Evolutionary conservation across 2,888 invertebrate species (phyloP).

Genomic region (Nymphalis polychloros): DNA sequence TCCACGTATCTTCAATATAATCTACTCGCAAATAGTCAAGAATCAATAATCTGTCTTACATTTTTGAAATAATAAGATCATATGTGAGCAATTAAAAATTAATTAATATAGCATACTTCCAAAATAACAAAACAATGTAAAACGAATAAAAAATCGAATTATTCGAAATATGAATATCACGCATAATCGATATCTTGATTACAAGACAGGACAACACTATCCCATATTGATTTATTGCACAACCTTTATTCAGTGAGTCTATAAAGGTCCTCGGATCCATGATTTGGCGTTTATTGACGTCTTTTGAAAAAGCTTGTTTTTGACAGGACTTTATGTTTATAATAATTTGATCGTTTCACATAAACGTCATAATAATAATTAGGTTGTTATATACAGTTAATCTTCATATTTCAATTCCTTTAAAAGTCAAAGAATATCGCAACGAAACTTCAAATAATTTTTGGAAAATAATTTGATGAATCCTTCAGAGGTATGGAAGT

Average conservation of each 20-base stretch:
- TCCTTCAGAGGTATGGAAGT: no score
- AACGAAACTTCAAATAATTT: neutral
- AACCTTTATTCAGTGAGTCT: constrained; percentile 26
- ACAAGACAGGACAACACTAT: constrained; percentile 17
- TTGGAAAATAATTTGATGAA: no score
- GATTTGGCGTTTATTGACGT: constrained; percentile 24
- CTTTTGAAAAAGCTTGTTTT: constrained; percentile 28
- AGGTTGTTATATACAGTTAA: neutral
- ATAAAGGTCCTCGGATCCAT: constrained; percentile 22
- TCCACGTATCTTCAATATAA: no score
- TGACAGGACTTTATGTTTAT: constrained; percentile 20
- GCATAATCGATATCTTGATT: constrained; percentile 17
- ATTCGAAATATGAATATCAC: no score
- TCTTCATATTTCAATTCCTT: neutral
- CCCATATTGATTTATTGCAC: constrained; percentile 30
- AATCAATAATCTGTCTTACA: no score
- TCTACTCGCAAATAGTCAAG: no score
- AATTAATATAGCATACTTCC: neutral
- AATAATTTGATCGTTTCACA: constrained; percentile 5
- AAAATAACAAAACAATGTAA: neutral
- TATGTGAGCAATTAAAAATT: no score
- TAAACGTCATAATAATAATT: neutral
- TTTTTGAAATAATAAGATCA: no score
- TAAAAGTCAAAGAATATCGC: neutral
- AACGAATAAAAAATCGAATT: neutral